Evolutionary conservation across 2,888 invertebrate species (phyloP).

Genomic region (Crematogaster levior): DNA sequence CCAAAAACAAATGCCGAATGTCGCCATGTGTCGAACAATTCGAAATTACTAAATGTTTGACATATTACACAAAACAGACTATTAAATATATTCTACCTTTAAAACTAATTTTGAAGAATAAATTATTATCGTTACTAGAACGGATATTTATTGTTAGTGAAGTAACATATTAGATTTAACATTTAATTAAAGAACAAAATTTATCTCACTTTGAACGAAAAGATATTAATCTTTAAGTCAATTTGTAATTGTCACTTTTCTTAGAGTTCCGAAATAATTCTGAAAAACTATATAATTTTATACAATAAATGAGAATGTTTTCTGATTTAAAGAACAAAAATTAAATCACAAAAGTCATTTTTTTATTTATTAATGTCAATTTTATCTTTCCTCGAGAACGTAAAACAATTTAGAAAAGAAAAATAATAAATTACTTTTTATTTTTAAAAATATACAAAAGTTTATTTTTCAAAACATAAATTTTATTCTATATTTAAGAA

Average conservation of each 20-base stretch:
- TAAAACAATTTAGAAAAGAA: no score
- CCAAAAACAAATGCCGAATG: not conserved
- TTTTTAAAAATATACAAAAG: no score
- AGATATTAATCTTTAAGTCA: not conserved
- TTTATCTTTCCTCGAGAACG: no score
- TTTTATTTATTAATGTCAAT: no score
- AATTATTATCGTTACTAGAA: not conserved
- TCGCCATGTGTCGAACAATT: not conserved
- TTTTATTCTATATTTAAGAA: no score
- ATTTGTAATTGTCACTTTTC: not conserved
- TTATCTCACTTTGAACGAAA: no score
- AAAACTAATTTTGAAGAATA: not conserved
- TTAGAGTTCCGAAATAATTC: not conserved
- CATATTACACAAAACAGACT: no score
- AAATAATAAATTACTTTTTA: no score
- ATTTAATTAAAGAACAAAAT: not conserved
- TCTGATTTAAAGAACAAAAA: no score
- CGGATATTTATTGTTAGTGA: not conserved
- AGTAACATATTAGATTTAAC: not conserved
- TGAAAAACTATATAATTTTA: no score
- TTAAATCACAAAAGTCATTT: no score
- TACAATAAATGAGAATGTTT: not conserved
- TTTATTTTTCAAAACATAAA: no score
- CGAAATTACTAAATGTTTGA: not conserved
- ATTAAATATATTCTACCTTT: not conserved